Conservation (phyloP, 2,888 invertebrate species). For the Xylota sylvarum region DNA sequence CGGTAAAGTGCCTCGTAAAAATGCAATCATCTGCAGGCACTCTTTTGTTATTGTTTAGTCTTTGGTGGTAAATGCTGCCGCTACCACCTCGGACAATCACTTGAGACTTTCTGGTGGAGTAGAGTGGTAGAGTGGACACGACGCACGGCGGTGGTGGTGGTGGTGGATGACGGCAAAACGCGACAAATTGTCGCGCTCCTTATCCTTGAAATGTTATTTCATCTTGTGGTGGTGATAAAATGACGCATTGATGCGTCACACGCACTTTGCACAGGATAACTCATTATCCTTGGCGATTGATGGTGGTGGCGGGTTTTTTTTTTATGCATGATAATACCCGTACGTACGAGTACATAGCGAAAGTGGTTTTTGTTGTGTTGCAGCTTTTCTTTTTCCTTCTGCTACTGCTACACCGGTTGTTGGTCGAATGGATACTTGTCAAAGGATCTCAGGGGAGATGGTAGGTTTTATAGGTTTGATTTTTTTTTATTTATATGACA, state of each 20-base stretch:
- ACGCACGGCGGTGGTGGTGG: too few species aligned
- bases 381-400: too few species aligned
- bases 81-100: conserved; percentile 55
- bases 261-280: conserved; percentile 56
- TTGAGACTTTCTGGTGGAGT: conserved; percentile 61
- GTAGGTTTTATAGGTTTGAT: not conserved
- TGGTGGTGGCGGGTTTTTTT: conserved; percentile 41
- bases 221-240: conserved; percentile 59
- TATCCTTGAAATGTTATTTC: conserved; percentile 50
- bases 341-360: not conserved
- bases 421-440: not conserved
- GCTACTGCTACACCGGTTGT: not conserved
- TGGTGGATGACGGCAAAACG: conserved; percentile 6
- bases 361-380: not conserved
- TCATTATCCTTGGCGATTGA: conserved; percentile 49
- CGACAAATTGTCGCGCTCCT: conserved; percentile 66
- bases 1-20: conserved; percentile 78
- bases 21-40: conserved; percentile 79
- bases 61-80: conserved; percentile 37
- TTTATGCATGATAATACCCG: conserved; percentile 50
- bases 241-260: conserved; percentile 57
- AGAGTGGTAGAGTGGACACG: conserved; percentile 35
- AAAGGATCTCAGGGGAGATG: not conserved
- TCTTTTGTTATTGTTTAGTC: conserved; percentile 74
- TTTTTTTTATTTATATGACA: not conserved